These are phyloP conservation scores for Trissoscelio sp. DNA, from an alignment of 2,888 invertebrate species.

Conservation along the genomic window DNA sequence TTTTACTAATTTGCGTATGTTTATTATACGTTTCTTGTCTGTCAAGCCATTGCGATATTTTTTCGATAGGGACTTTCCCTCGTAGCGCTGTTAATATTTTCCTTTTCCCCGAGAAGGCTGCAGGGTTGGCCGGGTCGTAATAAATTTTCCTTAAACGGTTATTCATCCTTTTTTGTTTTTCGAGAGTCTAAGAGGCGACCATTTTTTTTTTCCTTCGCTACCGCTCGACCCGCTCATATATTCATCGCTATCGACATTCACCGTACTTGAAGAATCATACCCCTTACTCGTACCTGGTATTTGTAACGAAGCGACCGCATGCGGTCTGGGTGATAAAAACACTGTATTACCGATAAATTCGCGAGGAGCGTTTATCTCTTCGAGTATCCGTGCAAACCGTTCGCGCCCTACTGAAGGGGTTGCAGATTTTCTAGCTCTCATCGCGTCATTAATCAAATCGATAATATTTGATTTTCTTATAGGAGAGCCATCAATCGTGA, in stretches of 20 bases:
- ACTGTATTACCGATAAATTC: constrained; percentile 14
- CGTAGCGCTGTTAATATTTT: not conserved
- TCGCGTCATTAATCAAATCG: constrained; percentile 48
- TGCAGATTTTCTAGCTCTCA: constrained; percentile 12
- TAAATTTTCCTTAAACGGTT: not conserved
- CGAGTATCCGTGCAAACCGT: constrained; percentile 25
- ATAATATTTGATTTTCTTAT: constrained; percentile 29
- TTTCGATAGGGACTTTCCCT: not conserved
- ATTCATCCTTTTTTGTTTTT: not conserved
- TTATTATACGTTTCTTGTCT: constrained; percentile 60
- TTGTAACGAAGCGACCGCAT: not conserved
- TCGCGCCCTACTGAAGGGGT: constrained; percentile 2
- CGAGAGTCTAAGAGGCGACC: not conserved
- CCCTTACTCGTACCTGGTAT: no score
- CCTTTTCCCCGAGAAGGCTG: constrained; percentile 13
- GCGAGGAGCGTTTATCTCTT: constrained; percentile 6
- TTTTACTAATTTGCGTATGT: constrained; percentile 42
- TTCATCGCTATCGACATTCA: not conserved
- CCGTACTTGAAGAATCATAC: no score
- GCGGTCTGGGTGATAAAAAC: no score
- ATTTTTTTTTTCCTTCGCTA: not conserved
- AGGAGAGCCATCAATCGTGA: not conserved
- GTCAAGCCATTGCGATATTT: not conserved
- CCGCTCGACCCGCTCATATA: not conserved
- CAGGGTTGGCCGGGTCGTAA: not conserved